These are phyloP conservation scores for Camelus bactrianus DNA, from an alignment of 2,113 vertebrate genomes.

Conservation along the genomic window DNA sequence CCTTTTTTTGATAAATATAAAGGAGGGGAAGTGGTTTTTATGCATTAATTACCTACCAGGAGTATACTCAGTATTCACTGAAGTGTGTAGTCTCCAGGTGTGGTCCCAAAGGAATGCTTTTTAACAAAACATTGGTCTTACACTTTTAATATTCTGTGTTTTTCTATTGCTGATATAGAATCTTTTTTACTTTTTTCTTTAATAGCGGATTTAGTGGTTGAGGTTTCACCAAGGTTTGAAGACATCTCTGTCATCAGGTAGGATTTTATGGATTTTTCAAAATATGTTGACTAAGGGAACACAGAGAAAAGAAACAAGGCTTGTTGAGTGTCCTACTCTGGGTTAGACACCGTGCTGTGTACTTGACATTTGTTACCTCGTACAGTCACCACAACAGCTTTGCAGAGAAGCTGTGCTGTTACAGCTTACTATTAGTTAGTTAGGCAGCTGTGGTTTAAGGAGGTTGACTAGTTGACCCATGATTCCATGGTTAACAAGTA, in stretches of 20 bases:
- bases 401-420: neutral
- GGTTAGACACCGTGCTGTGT: neutral
- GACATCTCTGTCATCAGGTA: slow-evolving; percentile 78
- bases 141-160: neutral
- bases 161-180: slow-evolving; percentile 59
- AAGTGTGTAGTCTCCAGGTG: neutral
- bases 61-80: neutral
- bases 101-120: neutral
- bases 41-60: neutral
- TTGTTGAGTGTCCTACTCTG: neutral
- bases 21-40: neutral
- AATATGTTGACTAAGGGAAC: neutral
- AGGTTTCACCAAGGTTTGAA: slow-evolving; percentile 35
- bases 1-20: neutral
- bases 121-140: neutral
- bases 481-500: neutral
- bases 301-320: neutral
- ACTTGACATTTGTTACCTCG: neutral
- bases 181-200: slow-evolving; percentile 53
- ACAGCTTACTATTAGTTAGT: neutral
- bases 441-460: neutral
- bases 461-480: neutral
- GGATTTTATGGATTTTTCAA: neutral
- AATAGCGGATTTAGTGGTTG: neutral
- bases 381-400: neutral